A percentile compares a stretch with the other conserved stretches of the same genome.
Evolutionary conservation across 2,797 vertebrate genomes (phyloP).

Genomic region (Propithecus deckenii): DNA sequence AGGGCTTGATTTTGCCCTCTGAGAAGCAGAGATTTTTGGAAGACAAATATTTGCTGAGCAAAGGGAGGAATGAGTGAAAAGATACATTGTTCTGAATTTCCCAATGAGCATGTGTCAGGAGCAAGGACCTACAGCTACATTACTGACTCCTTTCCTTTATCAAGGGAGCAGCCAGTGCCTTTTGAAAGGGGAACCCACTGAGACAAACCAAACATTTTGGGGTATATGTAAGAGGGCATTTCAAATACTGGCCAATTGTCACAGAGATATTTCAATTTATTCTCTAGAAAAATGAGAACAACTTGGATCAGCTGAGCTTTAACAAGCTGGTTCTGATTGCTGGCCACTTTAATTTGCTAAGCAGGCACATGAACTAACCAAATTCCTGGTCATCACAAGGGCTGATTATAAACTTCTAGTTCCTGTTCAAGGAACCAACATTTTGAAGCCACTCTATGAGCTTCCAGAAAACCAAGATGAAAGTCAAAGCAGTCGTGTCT

Average conservation of each 20-base stretch:
- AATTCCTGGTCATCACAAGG: neutral
- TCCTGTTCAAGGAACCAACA: constrained; percentile 48
- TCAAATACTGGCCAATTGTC: neutral
- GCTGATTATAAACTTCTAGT: neutral
- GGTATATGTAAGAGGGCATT: constrained; percentile 57
- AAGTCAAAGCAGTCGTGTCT: neutral
- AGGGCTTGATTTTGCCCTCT: neutral
- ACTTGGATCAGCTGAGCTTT: constrained; percentile 50
- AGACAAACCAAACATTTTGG: neutral
- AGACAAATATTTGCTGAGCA: constrained; percentile 31
- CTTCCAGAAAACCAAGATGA: neutral
- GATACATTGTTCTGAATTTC: constrained; percentile 47
- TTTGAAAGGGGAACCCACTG: neutral
- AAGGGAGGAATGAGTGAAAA: constrained; percentile 11
- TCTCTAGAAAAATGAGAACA: constrained; percentile 50
- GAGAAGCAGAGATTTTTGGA: neutral
- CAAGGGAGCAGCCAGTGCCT: neutral
- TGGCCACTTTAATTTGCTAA: constrained; percentile 52
- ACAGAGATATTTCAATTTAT: neutral
- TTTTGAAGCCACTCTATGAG: neutral
- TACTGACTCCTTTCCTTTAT: neutral
- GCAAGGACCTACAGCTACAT: neutral
- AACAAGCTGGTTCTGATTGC: constrained; percentile 38
- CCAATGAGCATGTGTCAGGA: neutral
- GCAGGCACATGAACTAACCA: constrained; percentile 59